Percentiles rank a stretch among this genome's conserved stretches.
These are phyloP conservation scores for Drosophila percnosoma DNA, from an alignment of 2,888 invertebrate species.

Conservation along the genomic window DNA sequence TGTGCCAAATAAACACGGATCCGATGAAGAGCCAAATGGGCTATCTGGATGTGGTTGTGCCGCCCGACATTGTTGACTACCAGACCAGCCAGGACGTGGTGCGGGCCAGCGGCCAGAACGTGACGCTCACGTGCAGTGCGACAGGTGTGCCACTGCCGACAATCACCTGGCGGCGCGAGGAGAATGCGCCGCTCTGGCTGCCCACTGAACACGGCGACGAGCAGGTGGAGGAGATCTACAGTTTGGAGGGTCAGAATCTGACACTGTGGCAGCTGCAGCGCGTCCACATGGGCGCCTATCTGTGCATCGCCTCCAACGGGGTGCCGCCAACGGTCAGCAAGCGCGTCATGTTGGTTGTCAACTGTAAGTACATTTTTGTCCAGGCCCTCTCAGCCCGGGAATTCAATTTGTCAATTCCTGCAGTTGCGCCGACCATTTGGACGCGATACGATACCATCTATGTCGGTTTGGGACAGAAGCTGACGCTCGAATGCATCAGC, in stretches of 20 bases:
- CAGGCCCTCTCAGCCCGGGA: neutral
- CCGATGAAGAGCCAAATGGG: slow-evolving; percentile 97
- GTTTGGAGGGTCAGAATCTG: slow-evolving; percentile 82
- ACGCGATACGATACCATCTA: slow-evolving; percentile 83
- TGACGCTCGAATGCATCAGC: slow-evolving; percentile 83
- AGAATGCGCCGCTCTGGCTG: slow-evolving; percentile 86
- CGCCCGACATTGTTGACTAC: slow-evolving; percentile 94
- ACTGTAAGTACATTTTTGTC: slow-evolving; percentile 76
- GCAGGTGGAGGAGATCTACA: slow-evolving; percentile 71
- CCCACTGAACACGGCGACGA: slow-evolving; percentile 35
- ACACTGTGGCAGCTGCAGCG: slow-evolving; percentile 81
- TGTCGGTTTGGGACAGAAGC: slow-evolving; percentile 82
- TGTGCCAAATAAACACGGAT: slow-evolving; percentile 97
- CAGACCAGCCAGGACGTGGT: slow-evolving; percentile 94
- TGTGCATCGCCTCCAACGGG: slow-evolving; percentile 84
- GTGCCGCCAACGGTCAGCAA: slow-evolving; percentile 85
- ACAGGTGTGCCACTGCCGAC: slow-evolving; percentile 94
- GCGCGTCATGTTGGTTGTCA: slow-evolving; percentile 82
- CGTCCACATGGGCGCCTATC: slow-evolving; percentile 83
- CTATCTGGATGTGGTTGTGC: slow-evolving; percentile 94
- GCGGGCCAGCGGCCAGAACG: slow-evolving; percentile 93
- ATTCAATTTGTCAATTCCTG: neutral
- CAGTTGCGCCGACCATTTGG: slow-evolving; percentile 84
- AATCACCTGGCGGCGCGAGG: slow-evolving; percentile 95
- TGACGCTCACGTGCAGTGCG: slow-evolving; percentile 93